These are phyloP conservation scores for Natator depressus DNA, from an alignment of 2,113 vertebrate genomes.

Conservation along the genomic window DNA sequence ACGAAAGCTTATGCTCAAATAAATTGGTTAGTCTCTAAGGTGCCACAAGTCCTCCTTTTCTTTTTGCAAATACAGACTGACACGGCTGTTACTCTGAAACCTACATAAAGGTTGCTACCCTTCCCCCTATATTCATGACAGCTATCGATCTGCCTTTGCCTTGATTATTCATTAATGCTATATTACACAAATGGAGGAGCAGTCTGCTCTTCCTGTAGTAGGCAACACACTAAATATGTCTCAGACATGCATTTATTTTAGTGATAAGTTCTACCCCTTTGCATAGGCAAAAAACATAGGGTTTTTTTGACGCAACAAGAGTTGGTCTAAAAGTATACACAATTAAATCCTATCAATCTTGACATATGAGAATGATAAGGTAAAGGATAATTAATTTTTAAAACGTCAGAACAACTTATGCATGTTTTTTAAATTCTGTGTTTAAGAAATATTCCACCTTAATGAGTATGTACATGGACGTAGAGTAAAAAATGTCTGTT, in stretches of 20 bases:
- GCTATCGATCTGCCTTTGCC: neutral
- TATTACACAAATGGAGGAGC: neutral
- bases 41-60: no score
- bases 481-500: neutral
- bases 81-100: no score
- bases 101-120: no score
- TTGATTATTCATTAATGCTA: neutral
- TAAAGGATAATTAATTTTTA: neutral
- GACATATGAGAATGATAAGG: neutral
- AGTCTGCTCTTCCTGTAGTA: neutral
- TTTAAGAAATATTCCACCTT: neutral
- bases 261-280: neutral
- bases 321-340: neutral
- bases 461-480: neutral
- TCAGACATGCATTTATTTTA: neutral
- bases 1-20: no score
- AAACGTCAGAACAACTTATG: neutral
- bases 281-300: neutral
- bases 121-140: no score
- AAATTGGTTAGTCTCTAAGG: no score
- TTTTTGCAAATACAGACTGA: no score
- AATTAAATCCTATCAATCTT: neutral
- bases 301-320: neutral
- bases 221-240: neutral
- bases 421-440: neutral